phyloP scores from a whole-genome alignment of 2,888 invertebrate genomes.

The Eutolmus rufibarbis region DNA sequence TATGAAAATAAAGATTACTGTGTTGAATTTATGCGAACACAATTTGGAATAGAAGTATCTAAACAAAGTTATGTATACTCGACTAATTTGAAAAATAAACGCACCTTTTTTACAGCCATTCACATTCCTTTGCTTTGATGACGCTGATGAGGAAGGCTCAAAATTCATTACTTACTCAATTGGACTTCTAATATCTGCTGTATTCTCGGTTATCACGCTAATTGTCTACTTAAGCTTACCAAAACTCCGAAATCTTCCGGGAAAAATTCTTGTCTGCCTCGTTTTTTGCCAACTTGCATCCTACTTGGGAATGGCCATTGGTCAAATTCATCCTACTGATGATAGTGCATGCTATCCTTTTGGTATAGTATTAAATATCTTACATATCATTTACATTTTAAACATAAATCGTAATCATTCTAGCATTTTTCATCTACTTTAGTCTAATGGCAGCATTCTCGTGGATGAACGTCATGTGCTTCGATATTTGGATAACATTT shows the following conservation, averaged over 20 bases:
- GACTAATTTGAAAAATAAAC: neutral
- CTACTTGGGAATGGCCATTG: conserved; percentile 69
- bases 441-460: conserved; percentile 75
- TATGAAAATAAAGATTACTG: conserved; percentile 58
- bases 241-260: conserved; percentile 75
- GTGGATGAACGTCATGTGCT: conserved; percentile 82
- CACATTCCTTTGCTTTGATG: conserved; percentile 60
- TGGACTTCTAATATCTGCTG: conserved; percentile 69
- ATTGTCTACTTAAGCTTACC: conserved; percentile 72
- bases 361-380: conserved; percentile 58
- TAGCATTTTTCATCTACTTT: conserved; percentile 74
- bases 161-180: conserved; percentile 58
- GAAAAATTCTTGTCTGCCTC: conserved; percentile 76
- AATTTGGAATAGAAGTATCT: conserved; percentile 53
- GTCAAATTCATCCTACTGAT: conserved; percentile 64
- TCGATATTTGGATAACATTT: conserved; percentile 84
- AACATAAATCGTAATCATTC: conserved; percentile 39
- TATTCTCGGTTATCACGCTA: conserved; percentile 71
- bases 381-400: neutral
- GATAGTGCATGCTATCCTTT: conserved; percentile 64
- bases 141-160: conserved; percentile 56
- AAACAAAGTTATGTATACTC: neutral
- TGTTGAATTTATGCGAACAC: conserved; percentile 54
- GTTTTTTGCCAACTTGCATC: conserved; percentile 72
- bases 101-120: conserved; percentile 52